Base-by-base conservation (phyloP, 2,888 invertebrate species). In the Thecophora atra region DNA sequence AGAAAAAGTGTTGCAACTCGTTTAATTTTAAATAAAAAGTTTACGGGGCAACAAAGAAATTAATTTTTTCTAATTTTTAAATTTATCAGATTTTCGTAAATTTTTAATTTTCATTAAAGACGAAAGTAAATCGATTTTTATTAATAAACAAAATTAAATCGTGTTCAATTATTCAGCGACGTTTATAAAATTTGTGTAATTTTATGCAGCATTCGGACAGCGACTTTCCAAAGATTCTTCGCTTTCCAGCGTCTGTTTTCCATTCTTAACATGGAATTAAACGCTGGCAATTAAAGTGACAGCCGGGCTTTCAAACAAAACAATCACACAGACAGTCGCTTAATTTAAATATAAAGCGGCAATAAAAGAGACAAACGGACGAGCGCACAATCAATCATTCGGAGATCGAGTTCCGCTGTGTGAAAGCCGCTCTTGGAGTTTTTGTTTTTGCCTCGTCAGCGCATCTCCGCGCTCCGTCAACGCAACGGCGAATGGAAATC, bases 401-500 rank as follows among this genome's bases (percentile, higher is more conserved):
- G 21, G 54, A 21, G 5, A 19, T 54, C 54, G 11, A 63, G 3
- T 21, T 63, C 42, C 13, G 17, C 63, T 42, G 63, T 42, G 63
- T 42, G 63, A 63, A 44, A 42, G 63, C 60, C 15, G 17, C 13
- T 21, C 58, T 17, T n/a, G 21, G 11, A 63, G n/a, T n/a, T n/a
- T n/a, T 44, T 42, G 42, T 60, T 30, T 60, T 60, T 28, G 30
- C 30, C 17, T 62, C n/a, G n/a, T 37, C 21, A 58, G 26, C 28
- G 37, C 63, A 63, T 63, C 44, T 37, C 63, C 7, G 21, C 19
- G 63, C 47, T 21, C 54, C 13, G 19, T 54, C 54, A 21, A 54
- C 19, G n/a, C 44, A 65, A 51, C 51, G 54, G n/a, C n/a, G 54
- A 65, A 47, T 65, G 65, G 65, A 65, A 65, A 65, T 65, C 28